Conservation (phyloP, 2,113 vertebrate genomes). For the Helogale parvula region DNA sequence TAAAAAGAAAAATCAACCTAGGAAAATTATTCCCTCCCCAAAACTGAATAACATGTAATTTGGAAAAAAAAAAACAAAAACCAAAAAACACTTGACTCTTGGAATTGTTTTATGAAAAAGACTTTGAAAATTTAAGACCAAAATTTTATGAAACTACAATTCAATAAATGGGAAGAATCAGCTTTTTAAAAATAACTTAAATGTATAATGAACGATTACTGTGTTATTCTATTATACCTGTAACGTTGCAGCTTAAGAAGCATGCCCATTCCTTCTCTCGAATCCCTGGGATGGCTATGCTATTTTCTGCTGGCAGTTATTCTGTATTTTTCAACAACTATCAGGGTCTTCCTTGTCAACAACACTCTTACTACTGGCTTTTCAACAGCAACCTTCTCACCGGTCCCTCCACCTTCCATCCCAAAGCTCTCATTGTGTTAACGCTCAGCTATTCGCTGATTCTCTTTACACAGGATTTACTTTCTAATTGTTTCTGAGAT, state of each 20-base stretch:
- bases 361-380: neutral
- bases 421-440: neutral
- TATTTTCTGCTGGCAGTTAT: neutral
- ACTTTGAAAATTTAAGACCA: slow-evolving; percentile 2
- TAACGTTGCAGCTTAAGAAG: neutral
- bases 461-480: neutral
- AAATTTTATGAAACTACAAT: slow-evolving; percentile 9
- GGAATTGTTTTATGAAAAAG: slow-evolving; percentile 5
- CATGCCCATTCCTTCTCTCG: slow-evolving; percentile 3
- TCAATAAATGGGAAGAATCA: neutral
- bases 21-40: neutral
- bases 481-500: slow-evolving; percentile 35
- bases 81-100: neutral
- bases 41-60: neutral
- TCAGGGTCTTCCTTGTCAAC: neutral
- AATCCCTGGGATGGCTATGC: neutral
- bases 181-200: neutral
- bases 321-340: neutral
- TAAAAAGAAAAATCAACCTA: neutral
- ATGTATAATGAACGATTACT: neutral
- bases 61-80: slow-evolving; percentile 20
- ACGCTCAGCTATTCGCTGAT: neutral
- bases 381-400: slow-evolving; percentile 37
- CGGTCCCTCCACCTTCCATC: neutral
- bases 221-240: neutral